Base-by-base conservation (phyloP, 2,113 vertebrate genomes). In the Columbina picui region DNA sequence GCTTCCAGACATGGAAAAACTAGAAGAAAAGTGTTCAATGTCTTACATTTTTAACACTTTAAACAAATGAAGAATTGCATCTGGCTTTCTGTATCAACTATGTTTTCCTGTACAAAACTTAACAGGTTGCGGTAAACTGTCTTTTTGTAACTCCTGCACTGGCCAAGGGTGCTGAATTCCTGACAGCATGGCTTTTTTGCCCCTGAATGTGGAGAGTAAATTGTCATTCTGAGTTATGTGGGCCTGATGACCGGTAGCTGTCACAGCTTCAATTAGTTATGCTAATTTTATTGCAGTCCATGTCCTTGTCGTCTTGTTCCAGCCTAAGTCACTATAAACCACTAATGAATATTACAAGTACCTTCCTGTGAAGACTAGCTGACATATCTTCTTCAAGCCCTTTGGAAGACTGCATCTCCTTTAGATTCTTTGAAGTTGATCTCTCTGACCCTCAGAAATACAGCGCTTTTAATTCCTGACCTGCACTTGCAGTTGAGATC, bases 211-310 rank as follows among this genome's bases (percentile, higher is more conserved):
- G 53, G 84, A 26, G 9, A 55, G 17, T 39, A 67, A 73, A 59
- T 53, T 79, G 63, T 50, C 23, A 13, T 41, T 74, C 78, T 87
- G 87, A 93, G 50, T 85, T 80, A n/a, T 41, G n/a, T 34, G 57
- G 64, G 57, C 67, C 70, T 79, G 70, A 59, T 80, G 89, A 74
- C 85, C 88, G 92, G 20, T 67, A 92, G 55, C 88, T 86, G 83
- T 95, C 89, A 90, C 29, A 64, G 60, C 43, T 84, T 80, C 77
- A 68, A 87, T 96, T 93, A 64, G 11, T 93, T 93, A 90, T 49
- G 87, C 43, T 94, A 90, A 96, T 95, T 93, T 96, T 84, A 84
- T 87, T 88, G 68, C 85, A 47, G 59, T 86, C 78, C 6, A 0
- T 79, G 95, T 88, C 91, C 91, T 91, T 93, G 84, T 95, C 38